Evolutionary conservation across 2,113 vertebrate species (phyloP), one percentile per base, ranked within the genome.

Genomic region (Manacus vitellinus): DNA sequence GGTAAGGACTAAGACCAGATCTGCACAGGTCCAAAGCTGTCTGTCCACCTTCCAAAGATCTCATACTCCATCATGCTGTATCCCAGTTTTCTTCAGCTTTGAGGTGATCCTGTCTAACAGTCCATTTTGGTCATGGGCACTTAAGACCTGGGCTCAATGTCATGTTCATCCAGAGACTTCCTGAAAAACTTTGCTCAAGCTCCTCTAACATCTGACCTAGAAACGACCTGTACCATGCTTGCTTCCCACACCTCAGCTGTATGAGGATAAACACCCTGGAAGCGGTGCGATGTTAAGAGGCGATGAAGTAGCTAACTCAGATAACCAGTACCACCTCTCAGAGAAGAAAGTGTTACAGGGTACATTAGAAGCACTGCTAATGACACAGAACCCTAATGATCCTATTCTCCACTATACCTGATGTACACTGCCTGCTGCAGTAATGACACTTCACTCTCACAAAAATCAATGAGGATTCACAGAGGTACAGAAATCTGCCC

Each of bases 141-240:
- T 79, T 44, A 54, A 63, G 54, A 51, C 35, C 23, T n/a, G 21
- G 14, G 20, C 39, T 80, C 59, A 74, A 16, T 39, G 76, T n/a
- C 18, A 25, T 59, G 24, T 22, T 62, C 66, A 65, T 35, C 30
- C 25, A 49, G 44, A 71, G 74, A 35, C 14, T 78, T 54, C 28
- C 41, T 28, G 46, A 85, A 56, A 0, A 1, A 55, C 31, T 79
- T 54, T 70, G 25, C 58, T 19, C 63, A 76, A 59, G 39, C 39
- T 79, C n/a, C 37, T 85, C 55, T 59, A 76, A 65, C 43, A 67
- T 6, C 55, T 71, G 59, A 58, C 52, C 67, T 35, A 46, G 37
- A 51, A 93, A 73, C 0, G 0, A 11, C 13, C 43, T 28, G 43
- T 44, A 27, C 47, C 2, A 0, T 14, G 21, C 63, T 77, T 0